Base-by-base conservation (phyloP, 2,888 invertebrate species). In the Drosophila antonietae region DNA sequence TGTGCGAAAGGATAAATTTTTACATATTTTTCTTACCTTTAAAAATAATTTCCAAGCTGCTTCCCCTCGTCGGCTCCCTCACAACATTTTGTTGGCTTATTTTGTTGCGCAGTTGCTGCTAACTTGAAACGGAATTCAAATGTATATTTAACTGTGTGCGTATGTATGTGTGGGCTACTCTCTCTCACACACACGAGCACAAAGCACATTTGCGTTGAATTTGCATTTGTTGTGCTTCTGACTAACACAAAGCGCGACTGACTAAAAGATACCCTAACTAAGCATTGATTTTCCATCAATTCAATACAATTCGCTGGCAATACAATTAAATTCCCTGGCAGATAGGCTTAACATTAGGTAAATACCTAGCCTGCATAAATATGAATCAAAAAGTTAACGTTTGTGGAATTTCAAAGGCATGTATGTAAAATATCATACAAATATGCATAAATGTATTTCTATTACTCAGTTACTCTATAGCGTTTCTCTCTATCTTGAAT, bases 61-160 rank as follows among this genome's bases (percentile, higher is more conserved):
- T 37, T 59, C 33, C 59, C 59, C 43, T 31, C 31, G 35, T 5
- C 55, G 14, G n/a, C 41, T n/a, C 41, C 55, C 56, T 18, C 31
- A 63, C 56, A 61, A 47, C 66, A 73, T 74, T 81, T 80, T 82
- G 69, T 73, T 81, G 81, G 78, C 81, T 87, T 87, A 87, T 80
- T 82, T 84, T 71, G 74, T 78, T 71, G 65, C 75, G 62, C 74
- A 58, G 78, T 75, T 74, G 83, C 83, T 79, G 83, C 87, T 83
- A 83, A 88, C 89, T 84, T 85, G 82, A 87, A 85, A 81, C 82
- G 87, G 89, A 87, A 85, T 89, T 87, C 87, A 78, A 88, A 85
- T 89, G 84, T 81, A 77, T 81, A 83, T 81, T 81, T 79, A 78
- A 86, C 69, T 68, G 73, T 68, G 63, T 61, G 51, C 56, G 49